Percentiles rank a stretch among this genome's conserved stretches.
phyloP scores from a whole-genome alignment of 2,797 vertebrate species.

The Rhodeus uyekii region DNA sequence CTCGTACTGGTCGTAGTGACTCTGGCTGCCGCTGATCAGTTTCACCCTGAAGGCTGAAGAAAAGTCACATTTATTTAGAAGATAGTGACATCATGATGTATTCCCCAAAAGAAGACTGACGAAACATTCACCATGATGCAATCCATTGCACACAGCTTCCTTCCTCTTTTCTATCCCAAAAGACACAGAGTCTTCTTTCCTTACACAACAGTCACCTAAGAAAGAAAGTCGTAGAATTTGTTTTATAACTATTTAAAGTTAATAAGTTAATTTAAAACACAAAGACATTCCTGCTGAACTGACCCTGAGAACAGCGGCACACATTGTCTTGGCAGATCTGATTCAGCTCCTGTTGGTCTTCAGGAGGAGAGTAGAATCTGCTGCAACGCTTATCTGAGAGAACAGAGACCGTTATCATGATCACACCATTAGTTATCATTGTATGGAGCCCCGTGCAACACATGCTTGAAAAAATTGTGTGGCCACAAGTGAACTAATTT shows the following conservation, averaged over 20 bases:
- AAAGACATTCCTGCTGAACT: neutral
- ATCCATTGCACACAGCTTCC: slow-evolving; percentile 62
- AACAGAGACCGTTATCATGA: neutral
- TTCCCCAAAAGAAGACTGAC: neutral
- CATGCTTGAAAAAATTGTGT: no score
- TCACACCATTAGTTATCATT: neutral
- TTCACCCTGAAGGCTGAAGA: slow-evolving; percentile 70
- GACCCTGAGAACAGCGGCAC: slow-evolving; percentile 78
- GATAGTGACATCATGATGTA: neutral
- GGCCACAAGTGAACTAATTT: no score
- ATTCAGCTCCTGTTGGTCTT: slow-evolving; percentile 66
- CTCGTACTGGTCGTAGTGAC: slow-evolving; percentile 76
- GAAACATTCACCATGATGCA: slow-evolving; percentile 69
- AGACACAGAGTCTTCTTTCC: slow-evolving; percentile 60
- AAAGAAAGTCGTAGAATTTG: neutral
- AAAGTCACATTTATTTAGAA: neutral
- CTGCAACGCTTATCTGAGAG: slow-evolving; percentile 73
- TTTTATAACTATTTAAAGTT: neutral
- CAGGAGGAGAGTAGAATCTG: slow-evolving; percentile 68
- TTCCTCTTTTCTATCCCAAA: slow-evolving; percentile 49
- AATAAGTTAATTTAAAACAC: neutral
- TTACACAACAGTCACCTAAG: slow-evolving; percentile 73
- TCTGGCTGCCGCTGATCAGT: slow-evolving; percentile 63
- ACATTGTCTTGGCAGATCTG: slow-evolving; percentile 70
- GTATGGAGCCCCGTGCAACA: neutral